Percentiles rank a stretch among this genome's conserved stretches.
These are phyloP conservation scores for Steromphala cineraria DNA, from an alignment of 2,888 invertebrate genomes.

Conservation along the genomic window DNA sequence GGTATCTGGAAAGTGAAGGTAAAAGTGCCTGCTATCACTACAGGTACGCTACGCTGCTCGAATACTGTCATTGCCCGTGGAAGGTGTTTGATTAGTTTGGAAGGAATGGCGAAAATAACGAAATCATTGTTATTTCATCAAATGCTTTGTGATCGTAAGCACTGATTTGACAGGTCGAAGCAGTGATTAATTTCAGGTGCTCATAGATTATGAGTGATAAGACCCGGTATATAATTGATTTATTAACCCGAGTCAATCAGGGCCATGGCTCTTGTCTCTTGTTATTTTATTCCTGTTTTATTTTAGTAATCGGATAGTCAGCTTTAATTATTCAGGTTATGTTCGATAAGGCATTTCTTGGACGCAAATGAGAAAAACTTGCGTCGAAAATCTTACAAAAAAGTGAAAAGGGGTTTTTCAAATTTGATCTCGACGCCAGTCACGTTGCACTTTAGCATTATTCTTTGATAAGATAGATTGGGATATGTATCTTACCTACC, in stretches of 20 bases:
- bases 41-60: background rate
- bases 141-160: background rate
- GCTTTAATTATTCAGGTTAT: background rate
- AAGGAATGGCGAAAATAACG: constrained; percentile 5
- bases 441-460: background rate
- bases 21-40: too few species aligned
- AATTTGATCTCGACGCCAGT: too few species aligned
- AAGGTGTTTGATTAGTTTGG: background rate
- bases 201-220: background rate
- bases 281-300: background rate
- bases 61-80: background rate
- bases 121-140: constrained; percentile 8
- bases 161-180: background rate
- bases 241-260: constrained; percentile 1
- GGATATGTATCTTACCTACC: too few species aligned
- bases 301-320: background rate
- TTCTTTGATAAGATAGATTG: background rate
- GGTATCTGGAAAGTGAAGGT: too few species aligned
- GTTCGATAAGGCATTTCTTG: background rate
- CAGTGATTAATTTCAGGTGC: background rate
- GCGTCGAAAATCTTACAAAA: too few species aligned
- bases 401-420: too few species aligned
- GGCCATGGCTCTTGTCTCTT: background rate
- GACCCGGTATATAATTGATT: background rate
- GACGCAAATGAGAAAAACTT: too few species aligned